Conservation (phyloP, 2,113 vertebrate genomes). For the Heterotilapia buettikoferi region DNA sequence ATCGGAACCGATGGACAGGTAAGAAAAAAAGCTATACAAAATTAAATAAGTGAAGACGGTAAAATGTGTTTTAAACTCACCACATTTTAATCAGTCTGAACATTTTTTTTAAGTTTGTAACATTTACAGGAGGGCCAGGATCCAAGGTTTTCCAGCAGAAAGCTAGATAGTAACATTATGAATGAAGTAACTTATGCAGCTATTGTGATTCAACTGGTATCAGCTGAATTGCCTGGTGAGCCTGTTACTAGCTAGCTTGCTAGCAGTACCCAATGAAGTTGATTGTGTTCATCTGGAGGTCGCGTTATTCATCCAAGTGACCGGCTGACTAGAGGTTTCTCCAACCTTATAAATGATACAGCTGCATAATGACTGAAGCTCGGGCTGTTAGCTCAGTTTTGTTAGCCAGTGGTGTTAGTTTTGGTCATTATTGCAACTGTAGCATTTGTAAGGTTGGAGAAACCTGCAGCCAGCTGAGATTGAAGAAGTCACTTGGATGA, state of each 20-base stretch:
- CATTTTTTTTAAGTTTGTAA: background rate
- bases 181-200: background rate
- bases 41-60: background rate
- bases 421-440: background rate
- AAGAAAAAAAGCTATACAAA: background rate
- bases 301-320: background rate
- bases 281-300: background rate
- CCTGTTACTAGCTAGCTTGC: background rate
- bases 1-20: conserved; percentile 78
- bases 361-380: background rate
- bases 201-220: background rate
- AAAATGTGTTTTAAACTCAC: background rate
- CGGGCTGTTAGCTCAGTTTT: background rate
- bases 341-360: background rate
- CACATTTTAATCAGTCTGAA: background rate
- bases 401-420: background rate
- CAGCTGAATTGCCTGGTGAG: background rate
- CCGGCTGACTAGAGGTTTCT: background rate
- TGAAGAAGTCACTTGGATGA: background rate
- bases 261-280: background rate
- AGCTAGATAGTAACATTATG: background rate
- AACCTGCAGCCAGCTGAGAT: background rate
- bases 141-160: background rate
- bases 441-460: background rate
- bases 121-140: background rate